Percentiles rank a stretch among this genome's conserved stretches.
phyloP scores from a whole-genome alignment of 2,113 vertebrate species.

The Anoplopoma fimbria region DNA sequence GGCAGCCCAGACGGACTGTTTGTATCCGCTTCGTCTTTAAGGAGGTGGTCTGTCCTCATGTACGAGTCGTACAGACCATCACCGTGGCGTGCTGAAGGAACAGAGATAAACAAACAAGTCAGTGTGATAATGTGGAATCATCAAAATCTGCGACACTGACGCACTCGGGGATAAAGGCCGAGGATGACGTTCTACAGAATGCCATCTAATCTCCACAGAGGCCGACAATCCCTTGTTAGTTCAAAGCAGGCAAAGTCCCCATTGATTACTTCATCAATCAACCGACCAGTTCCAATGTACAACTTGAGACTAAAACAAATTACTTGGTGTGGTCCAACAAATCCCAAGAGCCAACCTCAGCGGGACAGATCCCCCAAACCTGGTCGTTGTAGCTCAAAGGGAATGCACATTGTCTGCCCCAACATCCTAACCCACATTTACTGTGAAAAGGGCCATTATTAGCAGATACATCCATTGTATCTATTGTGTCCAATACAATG shows the following conservation, averaged over 20 bases:
- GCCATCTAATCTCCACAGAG: constrained; percentile 42
- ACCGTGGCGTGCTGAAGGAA: constrained; percentile 86
- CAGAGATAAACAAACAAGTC: constrained; percentile 22
- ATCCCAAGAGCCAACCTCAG: constrained; percentile 24
- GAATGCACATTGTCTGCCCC: constrained; percentile 9
- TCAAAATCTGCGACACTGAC: constrained; percentile 22
- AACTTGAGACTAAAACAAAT: constrained; percentile 25
- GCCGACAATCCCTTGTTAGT: background rate
- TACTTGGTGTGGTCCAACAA: background rate
- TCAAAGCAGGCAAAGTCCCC: constrained; percentile 24
- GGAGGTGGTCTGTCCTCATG: constrained; percentile 95
- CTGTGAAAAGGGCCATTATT: constrained; percentile 52
- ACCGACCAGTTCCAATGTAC: background rate
- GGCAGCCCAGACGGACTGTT: constrained; percentile 89
- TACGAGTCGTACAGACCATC: constrained; percentile 95
- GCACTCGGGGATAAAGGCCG: background rate
- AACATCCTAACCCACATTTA: constrained; percentile 41
- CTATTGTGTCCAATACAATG: constrained; percentile 54
- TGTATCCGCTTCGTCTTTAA: constrained; percentile 87
- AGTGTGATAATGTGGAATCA: constrained; percentile 1
- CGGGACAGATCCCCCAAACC: background rate
- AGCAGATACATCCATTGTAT: constrained; percentile 48
- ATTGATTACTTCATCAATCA: constrained; percentile 57
- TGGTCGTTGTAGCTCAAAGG: background rate
- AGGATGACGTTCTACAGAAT: background rate